These are phyloP conservation scores for Trichosurus vulpecula DNA, from an alignment of 2,797 vertebrate genomes.

Conservation along the genomic window DNA sequence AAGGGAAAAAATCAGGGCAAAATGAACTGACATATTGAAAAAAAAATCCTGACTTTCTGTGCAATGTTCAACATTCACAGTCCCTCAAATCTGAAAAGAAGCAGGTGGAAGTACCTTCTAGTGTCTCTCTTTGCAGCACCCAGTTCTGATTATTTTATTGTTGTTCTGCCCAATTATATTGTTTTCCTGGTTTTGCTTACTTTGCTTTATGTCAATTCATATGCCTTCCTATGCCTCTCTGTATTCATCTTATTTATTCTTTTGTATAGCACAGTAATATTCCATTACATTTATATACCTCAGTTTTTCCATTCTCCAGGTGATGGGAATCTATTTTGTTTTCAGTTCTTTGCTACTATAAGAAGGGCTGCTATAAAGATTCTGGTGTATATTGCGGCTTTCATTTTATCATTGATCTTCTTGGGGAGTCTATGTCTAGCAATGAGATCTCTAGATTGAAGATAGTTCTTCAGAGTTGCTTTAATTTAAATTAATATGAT, in stretches of 20 bases:
- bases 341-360: background rate
- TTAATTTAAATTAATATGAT: background rate
- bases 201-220: background rate
- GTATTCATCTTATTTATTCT: background rate
- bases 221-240: background rate
- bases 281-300: background rate
- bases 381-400: background rate
- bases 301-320: background rate
- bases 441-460: background rate
- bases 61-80: background rate
- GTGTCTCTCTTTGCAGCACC: background rate
- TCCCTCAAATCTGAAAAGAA: background rate
- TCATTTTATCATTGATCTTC: background rate
- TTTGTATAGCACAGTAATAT: background rate
- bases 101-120: background rate
- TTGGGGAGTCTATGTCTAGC: background rate
- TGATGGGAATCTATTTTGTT: background rate
- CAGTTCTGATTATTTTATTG: background rate
- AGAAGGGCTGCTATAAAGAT: background rate
- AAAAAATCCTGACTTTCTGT: background rate
- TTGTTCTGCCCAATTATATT: background rate
- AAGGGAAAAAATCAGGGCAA: background rate
- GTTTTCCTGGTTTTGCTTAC: background rate
- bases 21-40: background rate
- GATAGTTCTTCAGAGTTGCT: background rate